A percentile compares a stretch with the other conserved stretches of the same genome.
Evolutionary conservation across 2,797 vertebrate species (phyloP).

Genomic region (Xerus rutilus): DNA sequence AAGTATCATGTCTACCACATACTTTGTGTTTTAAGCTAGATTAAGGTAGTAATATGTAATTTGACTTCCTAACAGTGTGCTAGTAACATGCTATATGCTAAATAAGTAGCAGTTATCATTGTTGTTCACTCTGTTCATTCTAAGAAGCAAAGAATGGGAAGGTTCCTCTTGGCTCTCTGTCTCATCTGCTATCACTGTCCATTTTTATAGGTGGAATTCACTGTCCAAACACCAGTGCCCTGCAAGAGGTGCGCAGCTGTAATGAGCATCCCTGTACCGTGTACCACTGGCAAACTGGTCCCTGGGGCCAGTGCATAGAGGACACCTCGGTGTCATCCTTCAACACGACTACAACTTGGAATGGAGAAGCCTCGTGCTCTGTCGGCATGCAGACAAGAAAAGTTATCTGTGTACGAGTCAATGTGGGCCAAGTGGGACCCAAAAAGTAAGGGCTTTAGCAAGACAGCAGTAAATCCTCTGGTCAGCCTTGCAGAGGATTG

Average conservation of each 20-base stretch:
- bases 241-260: conserved; percentile 96
- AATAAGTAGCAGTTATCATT: background rate
- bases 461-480: background rate
- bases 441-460: conserved; percentile 94
- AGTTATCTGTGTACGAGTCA: conserved; percentile 98
- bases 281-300: conserved; percentile 97
- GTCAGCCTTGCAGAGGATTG: background rate
- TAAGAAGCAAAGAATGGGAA: background rate
- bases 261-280: conserved; percentile 98
- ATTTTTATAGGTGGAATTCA: conserved; percentile 90
- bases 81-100: background rate
- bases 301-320: conserved; percentile 96
- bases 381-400: conserved; percentile 97
- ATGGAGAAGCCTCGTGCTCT: conserved; percentile 91
- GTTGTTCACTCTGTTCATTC: background rate
- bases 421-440: conserved; percentile 98
- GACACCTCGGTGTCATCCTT: conserved; percentile 92
- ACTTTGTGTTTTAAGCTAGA: conserved; percentile 32
- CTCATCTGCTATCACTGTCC: conserved; percentile 54
- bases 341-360: conserved; percentile 91
- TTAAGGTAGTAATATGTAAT: background rate
- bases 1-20: background rate
- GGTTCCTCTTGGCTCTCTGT: background rate
- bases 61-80: background rate
- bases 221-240: conserved; percentile 95